Conservation (phyloP, 2,888 invertebrate genomes). For the Linnaemya vulpina region DNA sequence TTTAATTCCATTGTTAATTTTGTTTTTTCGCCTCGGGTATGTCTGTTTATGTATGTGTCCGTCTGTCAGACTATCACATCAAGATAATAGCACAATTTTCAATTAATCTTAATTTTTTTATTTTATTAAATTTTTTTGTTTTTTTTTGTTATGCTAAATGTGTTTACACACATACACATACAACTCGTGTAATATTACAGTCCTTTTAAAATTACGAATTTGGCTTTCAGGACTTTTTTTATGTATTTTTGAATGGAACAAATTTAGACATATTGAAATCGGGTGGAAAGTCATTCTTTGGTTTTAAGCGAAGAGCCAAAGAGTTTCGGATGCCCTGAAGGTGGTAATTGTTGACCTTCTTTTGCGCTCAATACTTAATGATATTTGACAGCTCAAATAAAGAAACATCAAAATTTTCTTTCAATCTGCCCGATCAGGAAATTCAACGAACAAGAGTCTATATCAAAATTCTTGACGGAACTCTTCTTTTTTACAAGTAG, state of each 20-base stretch:
- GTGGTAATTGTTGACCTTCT: too few relatives aligned
- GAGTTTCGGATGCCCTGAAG: too few relatives aligned
- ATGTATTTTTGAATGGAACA: conserved; percentile 27
- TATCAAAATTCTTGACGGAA: too few relatives aligned
- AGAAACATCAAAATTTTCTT: too few relatives aligned
- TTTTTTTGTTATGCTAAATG: neutral
- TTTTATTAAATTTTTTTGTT: conserved; percentile 25
- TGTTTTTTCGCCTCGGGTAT: conserved; percentile 10
- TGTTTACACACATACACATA: neutral
- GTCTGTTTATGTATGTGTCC: conserved; percentile 18
- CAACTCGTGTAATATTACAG: neutral
- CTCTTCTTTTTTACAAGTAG: too few relatives aligned
- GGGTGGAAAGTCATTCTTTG: neutral
- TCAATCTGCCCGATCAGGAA: too few relatives aligned
- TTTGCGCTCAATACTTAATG: too few relatives aligned
- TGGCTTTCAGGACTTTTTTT: neutral
- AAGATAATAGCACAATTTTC: conserved; percentile 61
- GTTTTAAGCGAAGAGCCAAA: too few relatives aligned
- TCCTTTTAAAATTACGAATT: conserved; percentile 19
- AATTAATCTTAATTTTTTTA: conserved; percentile 64
- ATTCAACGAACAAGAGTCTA: too few relatives aligned
- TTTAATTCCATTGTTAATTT: conserved; percentile 3
- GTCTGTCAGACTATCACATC: conserved; percentile 38
- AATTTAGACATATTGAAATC: neutral
- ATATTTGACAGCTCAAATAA: too few relatives aligned